These are phyloP conservation scores for Brachionus asplanchnoidis DNA, from an alignment of 1,140 invertebrate genomes.

Conservation along the genomic window DNA sequence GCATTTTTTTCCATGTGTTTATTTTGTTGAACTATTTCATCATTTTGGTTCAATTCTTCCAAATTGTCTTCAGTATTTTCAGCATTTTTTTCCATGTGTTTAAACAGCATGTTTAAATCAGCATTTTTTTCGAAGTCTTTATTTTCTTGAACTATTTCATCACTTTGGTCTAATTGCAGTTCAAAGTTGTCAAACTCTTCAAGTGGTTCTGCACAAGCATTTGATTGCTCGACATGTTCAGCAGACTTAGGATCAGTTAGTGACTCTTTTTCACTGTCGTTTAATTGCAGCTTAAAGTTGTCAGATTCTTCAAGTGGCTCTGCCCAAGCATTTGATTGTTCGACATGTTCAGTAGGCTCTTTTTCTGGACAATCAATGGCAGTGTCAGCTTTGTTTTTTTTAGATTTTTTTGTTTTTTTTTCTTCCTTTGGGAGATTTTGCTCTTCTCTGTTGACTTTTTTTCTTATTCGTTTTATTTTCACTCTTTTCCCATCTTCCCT, in stretches of 20 bases:
- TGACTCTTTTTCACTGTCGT: background rate
- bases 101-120: no score
- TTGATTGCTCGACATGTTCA: background rate
- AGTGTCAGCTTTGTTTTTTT: background rate
- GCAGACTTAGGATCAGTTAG: background rate
- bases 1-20: background rate
- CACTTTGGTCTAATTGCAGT: background rate
- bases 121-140: background rate
- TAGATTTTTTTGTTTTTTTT: conserved; percentile 1
- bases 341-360: no score
- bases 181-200: background rate
- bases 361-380: background rate
- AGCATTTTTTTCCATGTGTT: background rate
- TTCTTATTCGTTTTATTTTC: background rate
- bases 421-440: background rate
- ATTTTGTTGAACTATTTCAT: background rate
- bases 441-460: background rate
- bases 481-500: background rate
- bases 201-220: background rate
- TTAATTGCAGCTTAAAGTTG: background rate
- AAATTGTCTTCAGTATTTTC: background rate
- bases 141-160: background rate
- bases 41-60: background rate
- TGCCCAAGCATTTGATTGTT: background rate
- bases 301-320: background rate